These are phyloP conservation scores for Meiosimyza platycephala DNA, from an alignment of 2,888 invertebrate genomes.

Conservation along the genomic window DNA sequence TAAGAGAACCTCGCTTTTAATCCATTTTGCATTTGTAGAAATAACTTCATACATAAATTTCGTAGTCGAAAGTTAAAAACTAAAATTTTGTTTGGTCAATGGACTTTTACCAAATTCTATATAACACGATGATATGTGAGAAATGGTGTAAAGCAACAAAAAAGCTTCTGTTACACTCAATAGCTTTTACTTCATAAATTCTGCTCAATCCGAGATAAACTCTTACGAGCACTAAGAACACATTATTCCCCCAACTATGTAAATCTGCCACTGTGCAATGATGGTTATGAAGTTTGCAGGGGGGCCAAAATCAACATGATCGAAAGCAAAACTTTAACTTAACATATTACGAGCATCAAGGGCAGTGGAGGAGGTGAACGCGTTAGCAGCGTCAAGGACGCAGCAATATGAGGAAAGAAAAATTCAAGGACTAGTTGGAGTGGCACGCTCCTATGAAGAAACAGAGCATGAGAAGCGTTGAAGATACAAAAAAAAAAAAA, in stretches of 20 bases:
- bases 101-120: too few relatives aligned
- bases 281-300: slow-evolving; percentile 2
- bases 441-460: background rate
- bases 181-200: too few relatives aligned
- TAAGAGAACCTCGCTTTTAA: too few relatives aligned
- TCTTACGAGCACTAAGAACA: background rate
- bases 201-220: background rate
- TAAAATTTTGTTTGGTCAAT: too few relatives aligned
- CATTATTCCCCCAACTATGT: too few relatives aligned
- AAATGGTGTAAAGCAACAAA: too few relatives aligned
- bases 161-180: too few relatives aligned
- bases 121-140: too few relatives aligned
- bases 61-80: too few relatives aligned
- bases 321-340: slow-evolving; percentile 23
- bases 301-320: background rate
- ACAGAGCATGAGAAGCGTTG: background rate
- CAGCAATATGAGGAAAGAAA: slow-evolving; percentile 16
- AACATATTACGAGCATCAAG: slow-evolving; percentile 1
- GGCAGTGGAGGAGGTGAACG: background rate
- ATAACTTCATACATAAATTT: too few relatives aligned
- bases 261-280: background rate
- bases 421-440: slow-evolving; percentile 14
- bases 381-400: slow-evolving; percentile 13
- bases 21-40: too few relatives aligned
- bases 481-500: background rate